Conservation (phyloP, 2,113 vertebrate species). For the Triplophysa tibetana region DNA sequence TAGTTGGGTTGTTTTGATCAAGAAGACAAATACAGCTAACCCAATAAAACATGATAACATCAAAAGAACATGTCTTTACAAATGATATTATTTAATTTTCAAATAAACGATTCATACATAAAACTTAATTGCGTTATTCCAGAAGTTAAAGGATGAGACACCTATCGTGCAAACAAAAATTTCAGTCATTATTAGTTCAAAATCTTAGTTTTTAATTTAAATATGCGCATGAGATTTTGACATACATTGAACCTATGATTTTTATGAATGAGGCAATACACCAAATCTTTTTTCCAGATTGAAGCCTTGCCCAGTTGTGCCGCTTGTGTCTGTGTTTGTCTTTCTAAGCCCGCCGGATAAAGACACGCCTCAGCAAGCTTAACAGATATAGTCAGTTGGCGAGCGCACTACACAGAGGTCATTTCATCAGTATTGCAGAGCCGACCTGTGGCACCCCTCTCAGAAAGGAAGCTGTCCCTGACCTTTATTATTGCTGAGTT, state of each 20-base stretch:
- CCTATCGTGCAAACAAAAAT: no score
- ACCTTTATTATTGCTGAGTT: conserved; percentile 51
- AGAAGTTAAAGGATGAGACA: no score
- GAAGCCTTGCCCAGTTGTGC: background rate
- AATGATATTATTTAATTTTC: no score
- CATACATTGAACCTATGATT: background rate
- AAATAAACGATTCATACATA: no score
- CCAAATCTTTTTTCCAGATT: background rate
- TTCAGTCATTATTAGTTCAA: no score
- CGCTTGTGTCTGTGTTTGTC: conserved; percentile 18
- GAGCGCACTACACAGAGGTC: background rate
- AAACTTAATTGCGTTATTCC: no score
- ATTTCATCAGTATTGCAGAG: conserved; percentile 40
- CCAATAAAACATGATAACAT: no score
- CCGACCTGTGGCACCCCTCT: conserved; percentile 34
- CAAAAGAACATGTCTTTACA: no score
- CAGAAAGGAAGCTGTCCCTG: conserved; percentile 17
- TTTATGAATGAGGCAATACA: background rate
- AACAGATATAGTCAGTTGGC: conserved; percentile 16
- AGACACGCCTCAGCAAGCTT: conserved; percentile 6
- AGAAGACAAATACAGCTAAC: no score
- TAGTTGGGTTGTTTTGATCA: no score
- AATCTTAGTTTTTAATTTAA: no score
- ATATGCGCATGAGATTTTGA: no score
- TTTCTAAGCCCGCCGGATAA: conserved; percentile 6